Conservation (phyloP, 2,113 vertebrate species). For the Sorex araneus region DNA sequence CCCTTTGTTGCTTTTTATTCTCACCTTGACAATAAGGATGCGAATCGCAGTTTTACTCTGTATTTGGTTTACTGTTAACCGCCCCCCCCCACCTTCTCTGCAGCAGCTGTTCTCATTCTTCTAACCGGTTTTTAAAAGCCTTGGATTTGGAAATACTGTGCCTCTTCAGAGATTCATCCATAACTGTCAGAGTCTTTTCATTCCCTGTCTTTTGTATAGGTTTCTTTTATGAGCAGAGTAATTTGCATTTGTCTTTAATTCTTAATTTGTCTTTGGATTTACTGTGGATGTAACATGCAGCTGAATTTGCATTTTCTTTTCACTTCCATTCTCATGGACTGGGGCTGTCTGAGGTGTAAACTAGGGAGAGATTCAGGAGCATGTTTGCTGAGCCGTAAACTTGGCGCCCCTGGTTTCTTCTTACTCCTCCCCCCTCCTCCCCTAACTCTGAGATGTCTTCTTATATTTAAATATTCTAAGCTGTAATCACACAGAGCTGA, state of each 20-base stretch:
- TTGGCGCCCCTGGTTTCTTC: conserved; percentile 71
- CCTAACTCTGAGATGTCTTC: conserved; percentile 75
- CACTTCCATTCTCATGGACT: conserved; percentile 57
- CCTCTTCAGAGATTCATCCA: conserved; percentile 85
- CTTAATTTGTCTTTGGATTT: conserved; percentile 84
- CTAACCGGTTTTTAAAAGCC: conserved; percentile 81
- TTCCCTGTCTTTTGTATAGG: conserved; percentile 86
- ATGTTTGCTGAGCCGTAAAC: conserved; percentile 50
- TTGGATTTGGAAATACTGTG: conserved; percentile 82
- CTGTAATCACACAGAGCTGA: conserved; percentile 86
- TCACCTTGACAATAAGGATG: conserved; percentile 85
- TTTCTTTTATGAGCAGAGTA: conserved; percentile 85
- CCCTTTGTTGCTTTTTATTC: conserved; percentile 79
- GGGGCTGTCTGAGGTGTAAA: conserved; percentile 64
- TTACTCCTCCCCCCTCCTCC: not conserved
- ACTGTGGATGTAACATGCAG: conserved; percentile 80
- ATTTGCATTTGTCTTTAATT: conserved; percentile 87
- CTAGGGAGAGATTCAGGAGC: conserved; percentile 50
- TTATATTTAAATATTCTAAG: conserved; percentile 83
- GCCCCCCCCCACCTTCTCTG: conserved; percentile 56
- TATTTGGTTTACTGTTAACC: conserved; percentile 76
- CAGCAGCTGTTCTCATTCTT: conserved; percentile 86
- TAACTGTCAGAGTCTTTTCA: conserved; percentile 87
- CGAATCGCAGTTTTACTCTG: conserved; percentile 75
- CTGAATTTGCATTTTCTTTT: conserved; percentile 84